Base-by-base conservation (phyloP, 2,888 invertebrate genomes). In the Meganola albula region DNA sequence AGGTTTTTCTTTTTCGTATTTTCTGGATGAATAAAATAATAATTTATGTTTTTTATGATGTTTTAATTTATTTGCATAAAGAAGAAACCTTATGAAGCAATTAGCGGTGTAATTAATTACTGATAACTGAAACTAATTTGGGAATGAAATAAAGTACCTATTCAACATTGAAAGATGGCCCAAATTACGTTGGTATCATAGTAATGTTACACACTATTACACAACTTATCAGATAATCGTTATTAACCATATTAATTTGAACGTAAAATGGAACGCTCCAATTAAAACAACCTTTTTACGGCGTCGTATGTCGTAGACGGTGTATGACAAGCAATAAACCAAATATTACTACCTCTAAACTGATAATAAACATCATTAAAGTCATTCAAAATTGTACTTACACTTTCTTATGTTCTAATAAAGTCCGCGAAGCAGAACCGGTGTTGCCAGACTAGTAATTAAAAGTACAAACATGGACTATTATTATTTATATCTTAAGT, bases 261-360 rank as follows among this genome's bases (percentile, higher is more conserved):
- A 54, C 57, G 67, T 71, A 67, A 72, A 79, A 67, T 44, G 59
- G 67, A 65, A 70, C 55, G 63, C 44, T 56, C 71, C 65, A 76
- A 75, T 79, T 77, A 74, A 73, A 67, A 66, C 69, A 58, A 66
- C 74, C 73, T 58, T 74, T 79, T 69, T 66, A 58, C 63, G 33
- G 23, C 28, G 22, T 40, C 34, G 24, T 31, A 44, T 28, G 65
- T 63, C 50, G 59, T 59, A 45, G 26, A 55, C 54, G 20, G 55
- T 67, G 67, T 70, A 64, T 48, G 63, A 73, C 73, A 73, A 48
- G 74, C 55, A 45, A 68, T 79, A 72, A 76, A 77, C 68, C 55
- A 71, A 71, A 64, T 71, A 61, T 72, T 61, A 73, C 62, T 62
- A 60, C 63, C 53, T 54, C 59, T 53, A 57, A 58, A 66, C 69